Conservation (phyloP, 2,888 invertebrate genomes). For the Pheosia gnoma region DNA sequence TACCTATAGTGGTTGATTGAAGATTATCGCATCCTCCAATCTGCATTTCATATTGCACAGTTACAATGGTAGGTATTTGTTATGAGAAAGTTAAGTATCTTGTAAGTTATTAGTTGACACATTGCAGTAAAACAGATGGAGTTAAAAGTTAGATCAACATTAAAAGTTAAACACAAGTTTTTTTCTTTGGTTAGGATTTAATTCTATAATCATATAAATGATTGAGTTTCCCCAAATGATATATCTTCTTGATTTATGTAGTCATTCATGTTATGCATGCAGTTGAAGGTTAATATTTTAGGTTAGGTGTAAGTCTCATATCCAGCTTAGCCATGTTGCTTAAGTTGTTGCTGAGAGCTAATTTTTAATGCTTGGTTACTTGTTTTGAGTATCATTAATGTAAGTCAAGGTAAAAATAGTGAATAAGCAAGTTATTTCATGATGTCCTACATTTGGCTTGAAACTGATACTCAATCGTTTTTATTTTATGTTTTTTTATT, state of each 20-base stretch:
- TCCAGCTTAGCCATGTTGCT: not conserved
- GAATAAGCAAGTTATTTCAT: not conserved
- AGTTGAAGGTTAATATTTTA: constrained; percentile 7
- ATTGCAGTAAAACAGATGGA: not conserved
- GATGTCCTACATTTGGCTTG: not conserved
- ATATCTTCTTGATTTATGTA: not conserved
- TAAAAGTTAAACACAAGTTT: not conserved
- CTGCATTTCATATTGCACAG: not conserved
- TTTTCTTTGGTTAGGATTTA: not conserved
- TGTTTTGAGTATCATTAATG: not conserved
- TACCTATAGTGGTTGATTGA: not conserved
- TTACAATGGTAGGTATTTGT: not conserved
- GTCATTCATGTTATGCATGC: constrained; percentile 1
- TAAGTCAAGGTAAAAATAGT: constrained; percentile 2
- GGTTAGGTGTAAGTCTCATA: constrained; percentile 6
- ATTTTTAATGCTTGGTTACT: not conserved
- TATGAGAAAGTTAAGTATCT: not conserved
- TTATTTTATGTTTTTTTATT: not conserved
- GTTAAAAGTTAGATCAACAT: too few relatives aligned
- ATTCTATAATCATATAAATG: not conserved
- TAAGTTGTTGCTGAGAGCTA: not conserved
- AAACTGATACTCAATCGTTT: not conserved
- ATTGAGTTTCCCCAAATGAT: not conserved
- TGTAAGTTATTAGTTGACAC: not conserved
- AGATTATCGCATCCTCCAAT: not conserved